A percentile compares a stretch with the other conserved stretches of the same genome.
Evolutionary conservation across 2,888 invertebrate genomes (phyloP).

Genomic region (Ichneumon xanthorius): DNA sequence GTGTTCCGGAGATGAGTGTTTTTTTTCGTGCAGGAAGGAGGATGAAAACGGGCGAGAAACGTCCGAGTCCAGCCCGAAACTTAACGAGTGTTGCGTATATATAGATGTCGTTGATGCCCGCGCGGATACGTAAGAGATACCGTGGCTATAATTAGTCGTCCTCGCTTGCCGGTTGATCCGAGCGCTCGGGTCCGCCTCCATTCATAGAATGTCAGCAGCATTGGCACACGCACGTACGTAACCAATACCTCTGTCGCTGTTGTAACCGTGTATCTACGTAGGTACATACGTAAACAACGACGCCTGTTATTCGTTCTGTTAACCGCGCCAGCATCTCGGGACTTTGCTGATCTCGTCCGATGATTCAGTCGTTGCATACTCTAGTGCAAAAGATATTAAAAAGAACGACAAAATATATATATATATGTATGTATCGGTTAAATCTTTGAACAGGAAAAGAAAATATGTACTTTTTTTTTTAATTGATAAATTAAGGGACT

Average conservation of each 20-base stretch:
- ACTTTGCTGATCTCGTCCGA: conserved; percentile 18
- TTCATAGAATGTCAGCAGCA: conserved; percentile 79
- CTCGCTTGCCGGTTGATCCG: conserved; percentile 81
- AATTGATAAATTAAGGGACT: too few species aligned
- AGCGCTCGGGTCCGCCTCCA: conserved; percentile 77
- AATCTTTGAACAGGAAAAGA: background rate
- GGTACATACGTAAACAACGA: conserved; percentile 31
- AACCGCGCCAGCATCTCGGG: conserved; percentile 1
- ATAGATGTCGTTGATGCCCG: conserved; percentile 55
- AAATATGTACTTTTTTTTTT: too few species aligned
- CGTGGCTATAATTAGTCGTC: conserved; percentile 83
- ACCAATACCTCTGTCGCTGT: conserved; percentile 30
- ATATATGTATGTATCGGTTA: background rate
- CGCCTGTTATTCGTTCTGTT: conserved; percentile 51
- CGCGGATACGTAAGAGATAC: conserved; percentile 73
- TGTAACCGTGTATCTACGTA: conserved; percentile 13
- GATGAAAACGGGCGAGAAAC: conserved; percentile 21
- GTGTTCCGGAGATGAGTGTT: background rate
- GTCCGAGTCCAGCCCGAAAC: conserved; percentile 29
- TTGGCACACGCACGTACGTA: conserved; percentile 25
- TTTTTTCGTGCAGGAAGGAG: background rate
- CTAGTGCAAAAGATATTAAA: background rate
- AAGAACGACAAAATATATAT: background rate
- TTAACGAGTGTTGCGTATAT: conserved; percentile 34
- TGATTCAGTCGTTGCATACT: background rate